Conservation (phyloP, 2,888 invertebrate species). For the Anarsia innoxiella region DNA sequence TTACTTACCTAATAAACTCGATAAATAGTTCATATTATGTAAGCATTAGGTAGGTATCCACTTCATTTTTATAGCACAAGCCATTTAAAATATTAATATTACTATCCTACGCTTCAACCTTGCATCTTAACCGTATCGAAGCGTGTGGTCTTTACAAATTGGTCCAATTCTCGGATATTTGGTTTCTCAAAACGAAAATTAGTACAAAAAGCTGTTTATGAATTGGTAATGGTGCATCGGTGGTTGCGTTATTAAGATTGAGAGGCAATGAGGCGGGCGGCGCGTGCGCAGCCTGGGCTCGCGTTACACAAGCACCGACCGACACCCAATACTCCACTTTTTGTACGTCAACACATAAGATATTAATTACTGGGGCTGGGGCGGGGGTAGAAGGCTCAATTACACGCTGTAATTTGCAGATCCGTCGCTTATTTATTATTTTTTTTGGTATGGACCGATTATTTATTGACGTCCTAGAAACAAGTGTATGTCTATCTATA, state of each 20-base stretch:
- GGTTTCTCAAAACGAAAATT: constrained; percentile 46
- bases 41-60: no score
- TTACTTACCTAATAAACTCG: no score
- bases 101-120: no score
- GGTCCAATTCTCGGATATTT: constrained; percentile 29
- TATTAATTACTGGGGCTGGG: constrained; percentile 68
- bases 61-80: no score
- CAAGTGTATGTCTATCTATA: no score
- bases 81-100: no score
- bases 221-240: constrained; percentile 64
- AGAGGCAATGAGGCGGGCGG: constrained; percentile 61
- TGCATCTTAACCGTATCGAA: no score
- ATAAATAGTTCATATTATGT: no score
- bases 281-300: constrained; percentile 55
- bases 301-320: constrained; percentile 35
- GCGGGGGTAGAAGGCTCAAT: constrained; percentile 52
- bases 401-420: constrained; percentile 47
- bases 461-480: no score
- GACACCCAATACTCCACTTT: constrained; percentile 27
- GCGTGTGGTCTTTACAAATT: constrained; percentile 12
- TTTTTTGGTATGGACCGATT: constrained; percentile 16
- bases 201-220: constrained; percentile 47
- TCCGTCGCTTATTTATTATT: no score
- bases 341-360: constrained; percentile 52
- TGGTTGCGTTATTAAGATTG: constrained; percentile 66